Evolutionary conservation across 2,113 vertebrate genomes (phyloP), one percentile per base, ranked within the genome.

Genomic region (Pavo muticus): DNA sequence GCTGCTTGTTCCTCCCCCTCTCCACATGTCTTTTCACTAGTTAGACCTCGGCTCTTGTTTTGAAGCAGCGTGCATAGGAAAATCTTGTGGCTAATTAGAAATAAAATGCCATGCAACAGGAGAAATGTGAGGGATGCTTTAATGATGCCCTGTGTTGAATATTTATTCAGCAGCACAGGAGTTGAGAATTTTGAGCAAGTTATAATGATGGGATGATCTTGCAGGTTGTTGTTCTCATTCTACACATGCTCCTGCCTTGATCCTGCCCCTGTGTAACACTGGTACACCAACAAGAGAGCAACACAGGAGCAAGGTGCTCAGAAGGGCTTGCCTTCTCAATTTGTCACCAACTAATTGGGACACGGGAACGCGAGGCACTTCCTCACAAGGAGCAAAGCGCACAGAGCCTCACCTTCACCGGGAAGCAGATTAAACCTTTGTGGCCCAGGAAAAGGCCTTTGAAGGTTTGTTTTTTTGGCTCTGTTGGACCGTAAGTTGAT

Each of bases 371-470:
- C 13, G 8, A 93, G 83, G 90, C 83, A 68, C 86, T 95, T 93
- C 95, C 93, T 87, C 23, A 50, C 69, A 73, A 74, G 87, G 81
- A 91, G 92, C 70, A 59, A 78, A 89, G 81, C 87, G 90, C 90
- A 64, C 8, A 3, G 44, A 61, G 60, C 57, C 77, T 94, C 65
- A 14, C 83, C 92, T 94, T 81, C 88, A 44, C 82, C n/a, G 24
- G 73, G 90, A 92, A 79, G 89, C 61, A 97, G 94, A 96, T 73
- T 69, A 92, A 89, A 75, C 56, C 59, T 94, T 57, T 84, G 61
- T 40, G 8, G 73, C 65, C 68, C 93, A 59, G 90, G 61, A 60
- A 9, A 0, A 37, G 44, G 44, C 76, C 50, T 65, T 32, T 0
- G 18, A 21, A 72, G 32, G 84, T 68, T 88, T 52, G 7, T 44